Base-by-base conservation (phyloP, 1,140 invertebrate species). In the Polypedilum vanderplanki region DNA sequence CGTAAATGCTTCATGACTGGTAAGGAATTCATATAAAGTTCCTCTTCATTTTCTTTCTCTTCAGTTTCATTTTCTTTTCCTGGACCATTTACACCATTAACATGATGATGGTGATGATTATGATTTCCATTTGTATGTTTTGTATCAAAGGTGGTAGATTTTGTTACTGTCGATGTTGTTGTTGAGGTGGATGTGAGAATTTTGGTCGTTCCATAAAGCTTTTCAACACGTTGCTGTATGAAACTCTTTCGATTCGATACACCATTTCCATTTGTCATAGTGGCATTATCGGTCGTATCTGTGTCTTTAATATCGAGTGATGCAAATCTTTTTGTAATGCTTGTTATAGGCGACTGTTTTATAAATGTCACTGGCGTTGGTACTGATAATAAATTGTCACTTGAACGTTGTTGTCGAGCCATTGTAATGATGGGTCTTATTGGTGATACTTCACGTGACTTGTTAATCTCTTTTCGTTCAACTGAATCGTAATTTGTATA, bases 221-320 rank as follows among this genome's bases (percentile, higher is more conserved):
- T 85, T 79, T 96, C 93, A 0, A 96, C 93, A 46, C 93, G 86
- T 80, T 95, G 92, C 80, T 95, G 90, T 40, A 96, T 93, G 77
- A 95, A 93, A 41, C 93, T 95, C 79, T 90, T 91, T 73, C 17
- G 73, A 74, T 41, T 41, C 1, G 73, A 41, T 18, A 46, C 20
- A 74, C 73, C 73, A 41, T 20, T 74, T 12, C 40, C 73, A 40
- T 73, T 73, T 24, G 33, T 73, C 12, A 40, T 22, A 9, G 22
- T 40, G 2, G 73, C 75, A 22, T 76, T 76, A 22, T 76, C 75
- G 3, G 73, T 74, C 24, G 73, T 67, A 57, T 76, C 75, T 17
- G 57, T 73, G 18, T 73, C 74, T 40, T 18, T 75, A 73, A 24
- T 20, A 73, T 73, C 24, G n/a, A 65, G 41, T 40, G 9, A 24